Evolutionary conservation across 2,113 vertebrate genomes (phyloP).

Genomic region (Clupea harengus): DNA sequence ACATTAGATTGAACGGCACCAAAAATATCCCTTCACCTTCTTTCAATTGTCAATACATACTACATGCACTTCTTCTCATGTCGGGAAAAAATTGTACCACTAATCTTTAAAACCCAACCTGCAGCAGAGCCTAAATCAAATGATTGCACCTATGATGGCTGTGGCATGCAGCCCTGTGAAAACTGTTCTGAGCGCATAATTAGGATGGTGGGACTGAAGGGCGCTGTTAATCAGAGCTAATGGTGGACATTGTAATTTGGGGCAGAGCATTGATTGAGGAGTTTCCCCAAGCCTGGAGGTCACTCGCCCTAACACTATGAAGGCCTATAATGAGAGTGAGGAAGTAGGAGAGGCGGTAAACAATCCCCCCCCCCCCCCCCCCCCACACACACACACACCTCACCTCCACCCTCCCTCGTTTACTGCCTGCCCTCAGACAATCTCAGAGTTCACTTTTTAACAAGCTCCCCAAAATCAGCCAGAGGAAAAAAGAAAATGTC

Average conservation of each 20-base stretch:
- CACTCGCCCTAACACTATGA: neutral
- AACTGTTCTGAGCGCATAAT: neutral
- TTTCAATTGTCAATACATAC: neutral
- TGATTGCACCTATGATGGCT: neutral
- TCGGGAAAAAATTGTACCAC: neutral
- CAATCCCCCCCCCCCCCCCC: neutral
- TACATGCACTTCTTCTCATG: neutral
- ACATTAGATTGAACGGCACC: neutral
- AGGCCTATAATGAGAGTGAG: neutral
- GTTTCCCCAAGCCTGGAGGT: neutral
- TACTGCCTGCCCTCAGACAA: neutral
- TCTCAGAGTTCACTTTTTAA: neutral
- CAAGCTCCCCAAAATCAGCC: conserved; percentile 11
- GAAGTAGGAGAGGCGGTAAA: neutral
- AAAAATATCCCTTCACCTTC: neutral
- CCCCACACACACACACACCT: no score
- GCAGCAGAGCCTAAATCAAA: neutral
- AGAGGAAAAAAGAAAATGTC: neutral
- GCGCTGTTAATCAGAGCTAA: neutral
- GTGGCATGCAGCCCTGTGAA: neutral
- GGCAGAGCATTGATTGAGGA: neutral
- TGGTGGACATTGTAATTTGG: neutral
- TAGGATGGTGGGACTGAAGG: neutral
- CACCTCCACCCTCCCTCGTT: neutral
- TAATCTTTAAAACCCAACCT: neutral